Conservation (phyloP, 2,797 vertebrate genomes). For the Hyperoplus lanceolatus region DNA sequence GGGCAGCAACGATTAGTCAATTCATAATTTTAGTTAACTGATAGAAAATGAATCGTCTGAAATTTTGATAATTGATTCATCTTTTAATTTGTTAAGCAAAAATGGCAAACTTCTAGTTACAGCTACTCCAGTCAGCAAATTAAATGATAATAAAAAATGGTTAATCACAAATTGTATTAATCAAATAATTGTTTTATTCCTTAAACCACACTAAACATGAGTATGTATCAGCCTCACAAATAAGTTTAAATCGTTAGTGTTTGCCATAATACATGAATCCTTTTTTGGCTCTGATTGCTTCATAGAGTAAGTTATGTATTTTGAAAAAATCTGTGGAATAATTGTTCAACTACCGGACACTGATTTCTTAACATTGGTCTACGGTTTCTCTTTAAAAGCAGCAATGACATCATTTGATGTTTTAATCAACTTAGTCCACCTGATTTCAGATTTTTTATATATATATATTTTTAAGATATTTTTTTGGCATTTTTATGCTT, state of each 20-base stretch:
- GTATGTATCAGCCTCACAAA: slow-evolving; percentile 14
- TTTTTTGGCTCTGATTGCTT: slow-evolving; percentile 30
- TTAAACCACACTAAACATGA: slow-evolving; percentile 16
- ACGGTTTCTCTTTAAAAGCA: neutral
- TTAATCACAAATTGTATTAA: neutral
- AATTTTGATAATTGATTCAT: neutral
- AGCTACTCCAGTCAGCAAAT: neutral
- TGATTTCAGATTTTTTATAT: neutral
- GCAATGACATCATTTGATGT: neutral
- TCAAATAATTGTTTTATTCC: slow-evolving; percentile 5
- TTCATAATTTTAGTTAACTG: neutral
- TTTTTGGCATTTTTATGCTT: no score
- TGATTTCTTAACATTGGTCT: neutral
- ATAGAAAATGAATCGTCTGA: neutral
- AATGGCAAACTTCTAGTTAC: neutral
- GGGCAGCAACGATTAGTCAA: neutral
- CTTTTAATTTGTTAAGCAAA: neutral
- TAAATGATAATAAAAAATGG: neutral
- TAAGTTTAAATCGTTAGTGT: slow-evolving; percentile 24
- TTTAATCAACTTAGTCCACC: neutral
- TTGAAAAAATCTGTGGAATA: slow-evolving; percentile 15
- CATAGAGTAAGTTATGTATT: slow-evolving; percentile 26
- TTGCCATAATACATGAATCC: slow-evolving; percentile 12
- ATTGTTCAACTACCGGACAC: neutral
- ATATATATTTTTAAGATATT: neutral